Conservation (phyloP, 2,113 vertebrate genomes). For the Hippocampus comes region DNA sequence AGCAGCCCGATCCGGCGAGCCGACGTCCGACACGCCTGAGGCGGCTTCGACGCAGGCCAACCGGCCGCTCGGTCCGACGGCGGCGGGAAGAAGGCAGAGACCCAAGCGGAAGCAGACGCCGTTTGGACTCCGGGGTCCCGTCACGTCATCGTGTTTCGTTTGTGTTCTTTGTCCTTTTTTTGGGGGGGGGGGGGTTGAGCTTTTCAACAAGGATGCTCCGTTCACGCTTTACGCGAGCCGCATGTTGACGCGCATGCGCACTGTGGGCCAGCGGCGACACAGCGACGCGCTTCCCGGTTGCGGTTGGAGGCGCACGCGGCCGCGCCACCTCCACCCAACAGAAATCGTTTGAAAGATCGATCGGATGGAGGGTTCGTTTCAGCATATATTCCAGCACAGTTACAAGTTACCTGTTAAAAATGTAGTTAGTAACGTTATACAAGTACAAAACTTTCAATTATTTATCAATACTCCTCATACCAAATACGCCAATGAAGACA, state of each 20-base stretch:
- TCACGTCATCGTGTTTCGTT: constrained; percentile 22
- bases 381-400: too few species aligned
- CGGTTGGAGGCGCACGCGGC: constrained; percentile 39
- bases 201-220: background rate
- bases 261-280: constrained; percentile 2
- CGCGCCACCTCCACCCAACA: too few species aligned
- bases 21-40: constrained; percentile 17
- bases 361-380: too few species aligned
- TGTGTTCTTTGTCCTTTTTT: constrained; percentile 13
- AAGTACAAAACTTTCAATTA: too few species aligned
- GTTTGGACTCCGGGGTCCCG: background rate
- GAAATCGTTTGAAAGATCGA: too few species aligned
- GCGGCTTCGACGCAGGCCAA: constrained; percentile 17
- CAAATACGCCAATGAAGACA: too few species aligned
- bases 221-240: constrained; percentile 44
- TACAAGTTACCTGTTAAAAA: too few species aligned
- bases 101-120: background rate
- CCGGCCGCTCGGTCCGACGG: background rate
- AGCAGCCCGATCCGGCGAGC: background rate
- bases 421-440: too few species aligned
- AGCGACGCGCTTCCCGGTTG: constrained; percentile 2
- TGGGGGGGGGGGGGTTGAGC: too few species aligned
- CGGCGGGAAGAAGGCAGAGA: background rate
- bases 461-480: too few species aligned
- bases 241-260: constrained; percentile 57